Evolutionary conservation across 1,140 invertebrate species (phyloP).

Genomic region (Ylistrum balloti): DNA sequence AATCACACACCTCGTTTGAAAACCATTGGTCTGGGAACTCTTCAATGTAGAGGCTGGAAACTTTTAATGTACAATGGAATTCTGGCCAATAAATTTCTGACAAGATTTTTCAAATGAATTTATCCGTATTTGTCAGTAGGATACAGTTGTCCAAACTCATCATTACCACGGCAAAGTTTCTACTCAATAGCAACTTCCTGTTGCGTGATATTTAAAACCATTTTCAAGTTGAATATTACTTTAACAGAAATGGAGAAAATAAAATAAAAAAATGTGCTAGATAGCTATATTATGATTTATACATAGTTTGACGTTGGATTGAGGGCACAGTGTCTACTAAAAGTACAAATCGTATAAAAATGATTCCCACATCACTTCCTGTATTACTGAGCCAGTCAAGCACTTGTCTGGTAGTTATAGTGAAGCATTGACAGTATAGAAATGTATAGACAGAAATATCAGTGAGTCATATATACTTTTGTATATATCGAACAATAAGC

Average conservation of each 20-base stretch:
- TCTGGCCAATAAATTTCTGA: constrained; percentile 38
- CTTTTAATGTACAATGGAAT: constrained; percentile 35
- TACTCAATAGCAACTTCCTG: constrained; percentile 32
- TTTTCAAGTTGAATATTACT: neutral
- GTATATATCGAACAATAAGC: no score
- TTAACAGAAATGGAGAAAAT: neutral
- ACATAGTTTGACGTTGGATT: neutral
- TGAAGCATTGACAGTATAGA: no score
- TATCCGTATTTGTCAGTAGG: neutral
- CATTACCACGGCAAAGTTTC: neutral
- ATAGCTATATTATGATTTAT: neutral
- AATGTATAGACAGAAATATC: no score
- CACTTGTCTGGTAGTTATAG: no score
- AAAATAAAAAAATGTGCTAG: neutral
- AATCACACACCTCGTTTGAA: constrained; percentile 26
- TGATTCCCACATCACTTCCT: neutral
- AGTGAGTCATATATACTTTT: no score
- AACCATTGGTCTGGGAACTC: constrained; percentile 37
- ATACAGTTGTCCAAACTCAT: neutral
- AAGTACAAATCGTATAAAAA: neutral
- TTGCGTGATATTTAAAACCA: constrained; percentile 29
- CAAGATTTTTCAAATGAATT: constrained; percentile 30
- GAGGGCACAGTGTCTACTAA: neutral
- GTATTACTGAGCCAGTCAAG: no score
- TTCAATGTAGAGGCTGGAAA: constrained; percentile 15